A percentile compares a stretch with the other conserved stretches of the same genome.
phyloP scores from a whole-genome alignment of 2,888 invertebrate genomes.

The Chelonus formosanus region DNA sequence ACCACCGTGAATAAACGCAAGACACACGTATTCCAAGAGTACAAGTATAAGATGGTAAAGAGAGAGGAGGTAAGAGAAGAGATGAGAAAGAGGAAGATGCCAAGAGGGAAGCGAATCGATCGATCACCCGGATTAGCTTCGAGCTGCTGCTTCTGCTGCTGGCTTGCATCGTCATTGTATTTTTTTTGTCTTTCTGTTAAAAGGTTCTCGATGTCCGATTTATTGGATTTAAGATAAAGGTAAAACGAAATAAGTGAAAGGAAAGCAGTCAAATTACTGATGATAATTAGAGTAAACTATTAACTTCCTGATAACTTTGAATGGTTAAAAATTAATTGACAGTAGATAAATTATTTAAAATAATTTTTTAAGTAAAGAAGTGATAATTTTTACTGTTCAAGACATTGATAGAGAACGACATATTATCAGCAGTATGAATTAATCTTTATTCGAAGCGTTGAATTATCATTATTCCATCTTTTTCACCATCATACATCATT shows the following conservation, averaged over 20 bases:
- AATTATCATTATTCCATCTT: no score
- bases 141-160: slow-evolving; percentile 33
- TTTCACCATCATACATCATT: no score
- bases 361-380: no score
- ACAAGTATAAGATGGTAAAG: neutral
- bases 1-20: slow-evolving; percentile 26
- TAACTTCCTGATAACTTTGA: no score
- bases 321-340: no score
- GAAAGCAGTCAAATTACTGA: no score
- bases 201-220: slow-evolving; percentile 12
- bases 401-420: no score
- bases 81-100: slow-evolving; percentile 29
- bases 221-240: slow-evolving; percentile 7
- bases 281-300: no score
- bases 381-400: no score
- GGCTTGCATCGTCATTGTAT: slow-evolving; percentile 20
- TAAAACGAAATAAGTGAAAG: neutral
- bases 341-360: no score
- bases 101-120: slow-evolving; percentile 35
- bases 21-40: slow-evolving; percentile 19
- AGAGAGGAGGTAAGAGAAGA: slow-evolving; percentile 9
- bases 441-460: no score
- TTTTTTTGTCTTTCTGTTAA: neutral
- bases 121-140: slow-evolving; percentile 35
- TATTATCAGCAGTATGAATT: no score